Evolutionary conservation across 2,797 vertebrate species (phyloP).

Genomic region (Molossus alvarezi): DNA sequence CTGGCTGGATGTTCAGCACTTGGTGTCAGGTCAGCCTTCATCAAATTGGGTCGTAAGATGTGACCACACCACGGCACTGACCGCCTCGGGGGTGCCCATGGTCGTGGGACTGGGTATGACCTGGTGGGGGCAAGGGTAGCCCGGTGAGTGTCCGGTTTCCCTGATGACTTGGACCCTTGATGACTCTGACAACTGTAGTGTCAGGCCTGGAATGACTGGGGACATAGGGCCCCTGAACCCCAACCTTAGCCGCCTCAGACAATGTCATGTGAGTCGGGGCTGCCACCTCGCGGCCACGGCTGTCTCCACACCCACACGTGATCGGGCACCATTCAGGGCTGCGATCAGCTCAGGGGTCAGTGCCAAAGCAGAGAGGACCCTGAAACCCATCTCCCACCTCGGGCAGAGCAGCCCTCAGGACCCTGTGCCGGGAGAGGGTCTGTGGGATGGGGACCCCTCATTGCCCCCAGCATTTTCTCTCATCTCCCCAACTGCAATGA

Average conservation of each 20-base stretch:
- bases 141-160: accelerated
- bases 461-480: accelerated
- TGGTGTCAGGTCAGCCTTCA: accelerated
- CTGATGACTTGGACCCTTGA: neutral
- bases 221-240: accelerated
- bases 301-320: accelerated
- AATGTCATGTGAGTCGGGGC: accelerated
- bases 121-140: neutral
- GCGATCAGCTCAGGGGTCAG: accelerated
- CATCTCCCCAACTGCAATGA: accelerated
- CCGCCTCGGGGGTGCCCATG: neutral
- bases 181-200: accelerated
- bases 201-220: no score
- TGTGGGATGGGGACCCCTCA: neutral
- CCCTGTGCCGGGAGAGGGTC: no score
- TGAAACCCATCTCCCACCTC: accelerated
- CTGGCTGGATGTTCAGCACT: no score
- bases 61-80: accelerated
- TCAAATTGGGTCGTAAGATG: accelerated
- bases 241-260: accelerated
- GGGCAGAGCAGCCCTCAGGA: accelerated
- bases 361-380: no score
- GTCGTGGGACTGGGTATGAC: accelerated
- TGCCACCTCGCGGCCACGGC: neutral
- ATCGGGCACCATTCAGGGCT: accelerated